Percentiles rank a stretch among this genome's conserved stretches.
phyloP scores from a whole-genome alignment of 2,113 vertebrate genomes.

The Tylochromis polylepis region DNA sequence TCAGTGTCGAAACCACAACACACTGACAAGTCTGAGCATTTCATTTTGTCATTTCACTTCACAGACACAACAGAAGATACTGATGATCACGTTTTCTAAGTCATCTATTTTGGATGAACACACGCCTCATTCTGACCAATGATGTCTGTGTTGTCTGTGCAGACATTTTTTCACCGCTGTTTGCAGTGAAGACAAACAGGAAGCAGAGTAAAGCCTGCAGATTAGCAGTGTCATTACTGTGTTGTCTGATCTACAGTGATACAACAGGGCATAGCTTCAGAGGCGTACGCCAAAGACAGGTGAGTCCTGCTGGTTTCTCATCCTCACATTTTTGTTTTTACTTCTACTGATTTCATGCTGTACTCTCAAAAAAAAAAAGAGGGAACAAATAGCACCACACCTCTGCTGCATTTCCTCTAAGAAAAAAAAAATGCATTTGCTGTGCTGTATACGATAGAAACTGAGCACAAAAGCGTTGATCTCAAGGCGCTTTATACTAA shows the following conservation, averaged over 20 bases:
- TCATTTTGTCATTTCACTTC: neutral
- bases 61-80: rapidly evolving
- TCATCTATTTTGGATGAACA: neutral
- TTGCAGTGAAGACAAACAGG: neutral
- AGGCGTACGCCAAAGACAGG: neutral
- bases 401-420: neutral
- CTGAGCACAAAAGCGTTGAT: neutral
- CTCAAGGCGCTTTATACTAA: neutral
- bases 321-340: neutral
- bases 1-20: neutral
- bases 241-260: neutral
- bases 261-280: rapidly evolving
- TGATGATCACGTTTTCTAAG: neutral
- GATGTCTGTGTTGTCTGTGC: neutral
- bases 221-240: neutral
- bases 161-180: neutral
- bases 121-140: neutral
- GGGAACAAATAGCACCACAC: neutral
- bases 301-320: neutral
- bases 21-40: neutral
- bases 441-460: neutral
- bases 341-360: neutral
- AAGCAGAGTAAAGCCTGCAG: neutral
- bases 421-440: neutral
- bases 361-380: rapidly evolving